Conservation (phyloP, 2,888 invertebrate genomes). For the Molorchus minor region DNA sequence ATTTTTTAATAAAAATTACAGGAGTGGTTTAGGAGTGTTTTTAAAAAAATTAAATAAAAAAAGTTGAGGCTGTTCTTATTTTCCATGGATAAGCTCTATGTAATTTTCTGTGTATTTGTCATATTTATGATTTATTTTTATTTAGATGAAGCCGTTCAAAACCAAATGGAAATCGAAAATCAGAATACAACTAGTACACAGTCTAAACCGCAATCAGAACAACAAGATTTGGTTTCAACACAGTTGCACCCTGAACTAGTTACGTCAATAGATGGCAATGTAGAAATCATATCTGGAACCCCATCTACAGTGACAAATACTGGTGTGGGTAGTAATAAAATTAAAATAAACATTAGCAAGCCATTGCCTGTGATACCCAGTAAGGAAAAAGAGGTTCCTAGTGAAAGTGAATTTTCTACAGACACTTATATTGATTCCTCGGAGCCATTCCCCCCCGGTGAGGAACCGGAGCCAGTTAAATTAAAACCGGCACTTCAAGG, state of each 20-base stretch:
- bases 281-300: slow-evolving; percentile 64
- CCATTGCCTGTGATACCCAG: slow-evolving; percentile 65
- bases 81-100: too few species aligned
- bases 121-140: background rate
- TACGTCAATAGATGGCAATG: slow-evolving; percentile 81
- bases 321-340: slow-evolving; percentile 65
- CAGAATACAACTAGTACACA: background rate
- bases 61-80: too few species aligned
- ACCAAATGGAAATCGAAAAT: background rate
- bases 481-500: slow-evolving; percentile 75
- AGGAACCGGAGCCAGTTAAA: slow-evolving; percentile 65
- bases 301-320: slow-evolving; percentile 38
- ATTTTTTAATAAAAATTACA: too few species aligned
- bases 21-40: too few species aligned
- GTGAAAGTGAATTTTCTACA: slow-evolving; percentile 40
- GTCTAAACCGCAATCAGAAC: background rate
- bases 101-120: too few species aligned
- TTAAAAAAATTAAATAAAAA: too few species aligned
- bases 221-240: background rate
- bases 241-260: slow-evolving; percentile 68
- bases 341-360: slow-evolving; percentile 86
- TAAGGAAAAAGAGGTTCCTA: slow-evolving; percentile 57
- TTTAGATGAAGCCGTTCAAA: slow-evolving; percentile 8
- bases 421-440: slow-evolving; percentile 52
- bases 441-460: slow-evolving; percentile 70